These are phyloP conservation scores for Leptinotarsa tumamoca DNA, from an alignment of 2,888 invertebrate genomes.

Conservation along the genomic window DNA sequence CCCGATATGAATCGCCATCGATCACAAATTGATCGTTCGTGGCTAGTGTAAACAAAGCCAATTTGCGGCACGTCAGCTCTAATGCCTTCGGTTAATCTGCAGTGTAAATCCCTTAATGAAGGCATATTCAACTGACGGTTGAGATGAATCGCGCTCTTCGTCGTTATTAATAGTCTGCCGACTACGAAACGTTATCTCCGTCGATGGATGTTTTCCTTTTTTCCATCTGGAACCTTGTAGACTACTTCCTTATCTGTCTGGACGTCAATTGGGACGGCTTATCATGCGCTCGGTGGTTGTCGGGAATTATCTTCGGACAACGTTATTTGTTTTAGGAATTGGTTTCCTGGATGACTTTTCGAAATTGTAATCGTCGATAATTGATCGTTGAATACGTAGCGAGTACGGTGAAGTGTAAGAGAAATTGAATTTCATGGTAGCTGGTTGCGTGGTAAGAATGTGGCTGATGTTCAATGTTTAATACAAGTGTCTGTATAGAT, in stretches of 20 bases:
- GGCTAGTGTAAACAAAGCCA: slow-evolving; percentile 16
- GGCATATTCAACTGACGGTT: slow-evolving; percentile 24
- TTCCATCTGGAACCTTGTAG: slow-evolving; percentile 15
- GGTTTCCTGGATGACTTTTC: slow-evolving; percentile 14
- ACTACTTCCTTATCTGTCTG: slow-evolving; percentile 29
- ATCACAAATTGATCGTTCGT: slow-evolving; percentile 23
- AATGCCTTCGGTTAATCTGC: slow-evolving; percentile 4
- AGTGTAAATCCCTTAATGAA: slow-evolving; percentile 24
- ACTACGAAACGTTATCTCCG: slow-evolving; percentile 13
- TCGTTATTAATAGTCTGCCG: slow-evolving; percentile 23
- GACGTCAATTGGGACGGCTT: slow-evolving; percentile 6
- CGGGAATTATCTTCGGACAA: neutral
- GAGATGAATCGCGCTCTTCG: slow-evolving; percentile 7
- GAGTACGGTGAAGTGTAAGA: neutral
- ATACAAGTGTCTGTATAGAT: too few species aligned
- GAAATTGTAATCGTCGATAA: neutral
- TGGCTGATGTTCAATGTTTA: too few species aligned
- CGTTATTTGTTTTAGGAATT: neutral
- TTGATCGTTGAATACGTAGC: neutral
- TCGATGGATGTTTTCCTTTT: slow-evolving; percentile 20
- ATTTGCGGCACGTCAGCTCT: slow-evolving; percentile 11
- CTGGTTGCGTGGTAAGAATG: too few species aligned
- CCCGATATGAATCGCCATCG: neutral
- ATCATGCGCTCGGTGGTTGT: neutral
- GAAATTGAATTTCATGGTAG: neutral